Conservation (phyloP, 2,888 invertebrate species). For the Leptopilina drosophilae region DNA sequence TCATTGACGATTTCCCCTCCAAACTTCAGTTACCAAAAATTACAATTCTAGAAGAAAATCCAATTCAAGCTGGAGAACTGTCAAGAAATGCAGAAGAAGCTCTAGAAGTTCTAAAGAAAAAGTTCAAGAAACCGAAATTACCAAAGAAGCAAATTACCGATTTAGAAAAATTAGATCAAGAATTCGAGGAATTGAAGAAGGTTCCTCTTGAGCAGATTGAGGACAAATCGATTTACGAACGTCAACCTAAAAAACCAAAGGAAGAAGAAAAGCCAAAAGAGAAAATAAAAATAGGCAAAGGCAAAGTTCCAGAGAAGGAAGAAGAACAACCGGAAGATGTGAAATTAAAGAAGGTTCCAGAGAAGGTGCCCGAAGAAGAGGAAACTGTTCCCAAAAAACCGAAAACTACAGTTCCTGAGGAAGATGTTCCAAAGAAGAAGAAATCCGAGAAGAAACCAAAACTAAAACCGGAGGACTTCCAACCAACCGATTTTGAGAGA, state of each 20-base stretch:
- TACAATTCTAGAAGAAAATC: slow-evolving; percentile 78
- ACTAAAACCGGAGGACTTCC: slow-evolving; percentile 66
- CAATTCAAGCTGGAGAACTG: slow-evolving; percentile 82
- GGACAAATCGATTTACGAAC: slow-evolving; percentile 72
- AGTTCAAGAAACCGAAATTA: slow-evolving; percentile 79
- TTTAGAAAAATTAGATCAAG: slow-evolving; percentile 80
- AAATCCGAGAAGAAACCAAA: slow-evolving; percentile 63
- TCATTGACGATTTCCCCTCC: slow-evolving; percentile 82
- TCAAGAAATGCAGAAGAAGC: slow-evolving; percentile 87
- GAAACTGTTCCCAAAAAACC: slow-evolving; percentile 67
- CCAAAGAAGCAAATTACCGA: slow-evolving; percentile 80
- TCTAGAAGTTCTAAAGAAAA: slow-evolving; percentile 81
- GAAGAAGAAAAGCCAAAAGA: slow-evolving; percentile 67
- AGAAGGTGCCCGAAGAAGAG: slow-evolving; percentile 67
- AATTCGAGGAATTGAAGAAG: slow-evolving; percentile 76
- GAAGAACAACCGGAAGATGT: slow-evolving; percentile 69
- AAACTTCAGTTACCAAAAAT: slow-evolving; percentile 78
- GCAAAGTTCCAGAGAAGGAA: slow-evolving; percentile 68
- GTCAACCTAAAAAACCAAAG: slow-evolving; percentile 70
- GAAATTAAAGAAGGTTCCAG: slow-evolving; percentile 73
- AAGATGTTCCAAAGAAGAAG: slow-evolving; percentile 64
- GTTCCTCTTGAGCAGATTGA: slow-evolving; percentile 73
- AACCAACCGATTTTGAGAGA: slow-evolving; percentile 71
- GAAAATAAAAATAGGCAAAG: slow-evolving; percentile 71
- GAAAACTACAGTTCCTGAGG: slow-evolving; percentile 62